Percentiles rank a stretch among this genome's conserved stretches.
These are phyloP conservation scores for Cacoxenus indagator DNA, from an alignment of 2,888 invertebrate genomes.

Conservation along the genomic window DNA sequence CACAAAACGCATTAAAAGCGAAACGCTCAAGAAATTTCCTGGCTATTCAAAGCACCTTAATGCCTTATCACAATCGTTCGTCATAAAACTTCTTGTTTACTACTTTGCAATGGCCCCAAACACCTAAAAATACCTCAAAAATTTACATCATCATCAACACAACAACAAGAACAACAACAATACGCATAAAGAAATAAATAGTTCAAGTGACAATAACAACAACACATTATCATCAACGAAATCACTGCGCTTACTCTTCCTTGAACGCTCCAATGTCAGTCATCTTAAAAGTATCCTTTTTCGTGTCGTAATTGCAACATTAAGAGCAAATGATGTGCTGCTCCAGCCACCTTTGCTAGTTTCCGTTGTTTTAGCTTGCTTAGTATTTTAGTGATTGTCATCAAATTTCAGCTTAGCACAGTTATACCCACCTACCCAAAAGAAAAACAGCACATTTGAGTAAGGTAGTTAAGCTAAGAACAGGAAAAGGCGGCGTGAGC, in stretches of 20 bases:
- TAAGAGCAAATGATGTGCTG: conserved; percentile 2
- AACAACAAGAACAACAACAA: neutral
- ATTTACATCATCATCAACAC: neutral
- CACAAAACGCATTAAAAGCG: neutral
- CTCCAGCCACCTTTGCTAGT: neutral
- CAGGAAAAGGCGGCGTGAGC: too few species aligned
- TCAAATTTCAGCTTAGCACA: conserved; percentile 7
- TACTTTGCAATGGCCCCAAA: neutral
- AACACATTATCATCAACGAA: neutral
- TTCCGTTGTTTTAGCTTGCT: neutral
- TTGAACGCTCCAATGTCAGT: neutral
- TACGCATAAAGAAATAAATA: too few species aligned
- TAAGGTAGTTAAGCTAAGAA: too few species aligned
- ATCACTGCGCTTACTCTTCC: neutral
- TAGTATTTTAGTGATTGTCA: conserved; percentile 1
- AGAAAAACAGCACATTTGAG: too few species aligned
- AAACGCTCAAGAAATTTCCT: neutral
- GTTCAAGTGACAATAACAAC: too few species aligned
- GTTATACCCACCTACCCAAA: neutral
- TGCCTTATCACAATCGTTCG: neutral
- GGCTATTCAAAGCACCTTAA: neutral
- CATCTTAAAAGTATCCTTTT: neutral
- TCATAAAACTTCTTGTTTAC: conserved; percentile 10
- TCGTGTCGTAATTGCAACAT: conserved; percentile 18
- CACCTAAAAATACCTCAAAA: neutral